phyloP scores from a whole-genome alignment of 2,113 vertebrate species.

The Dermatemys mawii region DNA sequence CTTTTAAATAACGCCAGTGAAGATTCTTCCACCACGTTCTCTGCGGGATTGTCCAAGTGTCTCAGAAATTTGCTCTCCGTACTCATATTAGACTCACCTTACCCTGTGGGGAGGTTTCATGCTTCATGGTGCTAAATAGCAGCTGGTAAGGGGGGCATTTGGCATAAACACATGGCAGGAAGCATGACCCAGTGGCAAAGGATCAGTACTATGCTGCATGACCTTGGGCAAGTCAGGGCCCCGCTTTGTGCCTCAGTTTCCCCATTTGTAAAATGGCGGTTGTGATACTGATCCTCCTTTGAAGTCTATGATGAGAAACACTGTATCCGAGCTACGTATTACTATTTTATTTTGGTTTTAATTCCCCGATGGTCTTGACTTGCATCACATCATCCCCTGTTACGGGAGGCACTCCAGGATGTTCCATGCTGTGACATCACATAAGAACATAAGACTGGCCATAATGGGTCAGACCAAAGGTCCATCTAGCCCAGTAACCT shows the following conservation, averaged over 20 bases:
- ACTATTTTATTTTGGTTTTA: neutral
- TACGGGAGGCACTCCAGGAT: neutral
- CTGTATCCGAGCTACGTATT: neutral
- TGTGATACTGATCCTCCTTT: neutral
- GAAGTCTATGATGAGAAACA: neutral
- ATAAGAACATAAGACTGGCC: no score
- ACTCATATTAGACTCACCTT: slow-evolving; percentile 14
- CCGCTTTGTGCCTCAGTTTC: neutral
- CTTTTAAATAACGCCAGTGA: slow-evolving; percentile 20
- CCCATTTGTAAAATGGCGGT: neutral
- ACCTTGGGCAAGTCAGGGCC: neutral
- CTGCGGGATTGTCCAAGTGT: slow-evolving; percentile 3
- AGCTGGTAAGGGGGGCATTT: neutral
- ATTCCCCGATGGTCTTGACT: neutral
- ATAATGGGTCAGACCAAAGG: no score
- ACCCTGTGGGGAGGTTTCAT: neutral
- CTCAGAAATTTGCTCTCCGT: slow-evolving; percentile 5
- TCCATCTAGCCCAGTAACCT: no score
- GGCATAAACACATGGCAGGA: neutral
- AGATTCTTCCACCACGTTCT: slow-evolving; percentile 4
- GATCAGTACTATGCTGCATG: neutral
- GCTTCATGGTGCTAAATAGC: neutral
- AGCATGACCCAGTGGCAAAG: neutral
- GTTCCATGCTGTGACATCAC: neutral
- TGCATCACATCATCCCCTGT: neutral